Evolutionary conservation across 2,113 vertebrate species (phyloP).

Genomic region (Myrmecophaga tridactyla): DNA sequence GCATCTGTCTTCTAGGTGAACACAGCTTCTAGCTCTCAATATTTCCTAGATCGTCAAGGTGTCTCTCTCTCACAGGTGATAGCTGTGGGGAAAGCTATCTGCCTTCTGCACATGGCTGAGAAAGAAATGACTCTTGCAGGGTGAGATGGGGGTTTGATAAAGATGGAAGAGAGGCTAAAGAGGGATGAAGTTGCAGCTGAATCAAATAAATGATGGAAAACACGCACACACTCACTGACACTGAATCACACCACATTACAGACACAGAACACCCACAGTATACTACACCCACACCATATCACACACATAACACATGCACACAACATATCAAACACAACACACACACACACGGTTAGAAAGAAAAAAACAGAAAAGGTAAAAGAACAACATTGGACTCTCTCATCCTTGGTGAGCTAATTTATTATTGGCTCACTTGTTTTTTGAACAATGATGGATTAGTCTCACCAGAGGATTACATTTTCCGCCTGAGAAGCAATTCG

Average conservation of each 20-base stretch:
- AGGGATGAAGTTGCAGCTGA: fast-evolving
- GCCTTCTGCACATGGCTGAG: not conserved
- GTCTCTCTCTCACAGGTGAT: no score
- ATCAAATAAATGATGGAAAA: not conserved
- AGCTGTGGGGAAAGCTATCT: not conserved
- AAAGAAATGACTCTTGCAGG: no score
- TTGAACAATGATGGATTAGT: not conserved
- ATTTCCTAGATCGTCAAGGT: not conserved
- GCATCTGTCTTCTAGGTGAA: not conserved
- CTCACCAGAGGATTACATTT: not conserved
- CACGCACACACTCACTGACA: not conserved
- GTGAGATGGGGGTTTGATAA: no score
- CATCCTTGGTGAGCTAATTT: no score
- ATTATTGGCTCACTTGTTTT: not conserved
- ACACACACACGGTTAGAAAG: not conserved
- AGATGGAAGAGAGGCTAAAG: not conserved
- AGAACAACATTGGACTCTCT: not conserved
- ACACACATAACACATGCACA: no score
- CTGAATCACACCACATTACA: no score
- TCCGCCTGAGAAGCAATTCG: not conserved
- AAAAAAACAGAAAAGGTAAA: fast-evolving
- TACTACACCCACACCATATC: not conserved
- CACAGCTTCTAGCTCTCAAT: fast-evolving
- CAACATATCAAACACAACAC: no score
- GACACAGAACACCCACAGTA: no score